Conservation (phyloP, 1,140 invertebrate genomes). For the Eulimnadia texana region DNA sequence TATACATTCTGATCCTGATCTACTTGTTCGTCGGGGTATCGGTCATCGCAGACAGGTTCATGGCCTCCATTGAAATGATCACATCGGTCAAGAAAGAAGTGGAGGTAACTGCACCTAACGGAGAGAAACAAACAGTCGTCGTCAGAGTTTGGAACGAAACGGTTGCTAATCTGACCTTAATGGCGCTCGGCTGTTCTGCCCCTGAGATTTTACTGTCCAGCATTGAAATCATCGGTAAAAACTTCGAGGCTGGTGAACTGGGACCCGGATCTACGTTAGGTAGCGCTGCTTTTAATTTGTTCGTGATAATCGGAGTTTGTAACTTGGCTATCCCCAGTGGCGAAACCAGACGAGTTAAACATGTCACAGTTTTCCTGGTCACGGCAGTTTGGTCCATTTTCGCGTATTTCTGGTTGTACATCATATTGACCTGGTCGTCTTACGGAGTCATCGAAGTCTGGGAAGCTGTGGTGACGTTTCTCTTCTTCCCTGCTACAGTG, state of each 20-base stretch:
- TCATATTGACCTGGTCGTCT: slow-evolving; percentile 28
- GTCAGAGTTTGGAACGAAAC: slow-evolving; percentile 38
- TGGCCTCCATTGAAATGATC: slow-evolving; percentile 38
- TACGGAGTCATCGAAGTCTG: slow-evolving; percentile 29
- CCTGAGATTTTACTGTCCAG: slow-evolving; percentile 37
- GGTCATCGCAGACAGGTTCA: slow-evolving; percentile 37
- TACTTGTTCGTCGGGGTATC: slow-evolving; percentile 38
- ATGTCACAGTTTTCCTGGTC: slow-evolving; percentile 24
- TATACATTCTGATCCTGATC: slow-evolving; percentile 28
- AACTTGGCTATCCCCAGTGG: slow-evolving; percentile 24
- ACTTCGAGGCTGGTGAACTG: slow-evolving; percentile 28
- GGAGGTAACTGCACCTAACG: slow-evolving; percentile 31
- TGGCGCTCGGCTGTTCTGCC: slow-evolving; percentile 37
- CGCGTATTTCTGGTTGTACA: slow-evolving; percentile 36
- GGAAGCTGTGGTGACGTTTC: slow-evolving; percentile 38
- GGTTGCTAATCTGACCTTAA: slow-evolving; percentile 36
- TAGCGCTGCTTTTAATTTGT: slow-evolving; percentile 36
- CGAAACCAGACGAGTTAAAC: slow-evolving; percentile 16
- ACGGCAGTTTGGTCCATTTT: slow-evolving; percentile 34
- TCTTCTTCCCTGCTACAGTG: slow-evolving; percentile 39
- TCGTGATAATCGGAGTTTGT: slow-evolving; percentile 31
- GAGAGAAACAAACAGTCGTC: slow-evolving; percentile 30
- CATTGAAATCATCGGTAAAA: slow-evolving; percentile 31
- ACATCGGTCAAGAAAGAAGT: slow-evolving; percentile 38
- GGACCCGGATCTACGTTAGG: slow-evolving; percentile 36